These are phyloP conservation scores for Gymnocypris eckloni DNA, from an alignment of 2,797 vertebrate genomes.

Conservation along the genomic window DNA sequence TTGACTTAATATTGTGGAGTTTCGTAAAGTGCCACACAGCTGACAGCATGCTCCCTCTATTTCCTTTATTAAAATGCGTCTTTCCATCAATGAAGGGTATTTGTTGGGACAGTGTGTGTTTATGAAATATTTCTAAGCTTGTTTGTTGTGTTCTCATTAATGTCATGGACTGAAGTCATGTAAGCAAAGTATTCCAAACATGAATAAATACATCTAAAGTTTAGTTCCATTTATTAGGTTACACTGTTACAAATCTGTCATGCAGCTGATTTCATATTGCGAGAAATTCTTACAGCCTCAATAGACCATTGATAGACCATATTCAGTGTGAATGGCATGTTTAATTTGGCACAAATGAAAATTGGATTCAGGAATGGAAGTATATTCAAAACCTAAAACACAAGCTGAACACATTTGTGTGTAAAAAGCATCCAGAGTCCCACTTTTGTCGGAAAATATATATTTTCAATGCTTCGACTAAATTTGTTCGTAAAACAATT, in stretches of 20 bases:
- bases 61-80: slow-evolving; percentile 18
- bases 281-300: background rate
- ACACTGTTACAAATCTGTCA: background rate
- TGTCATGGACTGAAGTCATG: background rate
- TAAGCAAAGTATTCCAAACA: background rate
- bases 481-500: background rate
- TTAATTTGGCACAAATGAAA: background rate
- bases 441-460: background rate
- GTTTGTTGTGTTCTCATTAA: slow-evolving; percentile 16
- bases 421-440: background rate
- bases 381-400: background rate
- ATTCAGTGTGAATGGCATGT: background rate
- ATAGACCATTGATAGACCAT: background rate
- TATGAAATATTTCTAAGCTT: slow-evolving; percentile 38
- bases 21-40: slow-evolving; percentile 13
- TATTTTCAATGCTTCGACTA: background rate
- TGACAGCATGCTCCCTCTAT: slow-evolving; percentile 5
- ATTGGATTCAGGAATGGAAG: background rate
- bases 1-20: slow-evolving; percentile 2
- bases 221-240: background rate
- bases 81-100: slow-evolving; percentile 14
- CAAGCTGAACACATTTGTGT: background rate
- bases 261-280: background rate
- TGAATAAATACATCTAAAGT: background rate
- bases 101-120: background rate